These are phyloP conservation scores for Notocelia uddmanniana DNA, from an alignment of 2,888 invertebrate species.

Conservation along the genomic window DNA sequence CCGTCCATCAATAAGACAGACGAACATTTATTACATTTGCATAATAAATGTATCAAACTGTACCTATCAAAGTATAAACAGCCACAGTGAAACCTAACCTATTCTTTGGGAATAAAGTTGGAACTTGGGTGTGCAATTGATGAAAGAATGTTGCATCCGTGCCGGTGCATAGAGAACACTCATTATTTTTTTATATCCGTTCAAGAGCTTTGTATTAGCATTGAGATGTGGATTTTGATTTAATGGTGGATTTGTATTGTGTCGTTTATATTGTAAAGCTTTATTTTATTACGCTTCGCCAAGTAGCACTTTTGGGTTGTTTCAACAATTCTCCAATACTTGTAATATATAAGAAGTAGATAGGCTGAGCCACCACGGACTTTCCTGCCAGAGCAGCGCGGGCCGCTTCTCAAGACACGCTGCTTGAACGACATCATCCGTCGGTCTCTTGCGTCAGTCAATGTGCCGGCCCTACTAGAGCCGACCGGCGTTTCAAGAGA, in stretches of 20 bases:
- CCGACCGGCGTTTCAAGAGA: too few species aligned
- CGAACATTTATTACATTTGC: slow-evolving; percentile 34
- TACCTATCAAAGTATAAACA: slow-evolving; percentile 12
- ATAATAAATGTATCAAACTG: slow-evolving; percentile 45
- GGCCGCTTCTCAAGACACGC: too few species aligned
- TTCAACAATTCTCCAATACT: too few species aligned
- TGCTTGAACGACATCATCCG: too few species aligned
- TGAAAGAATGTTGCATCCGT: slow-evolving; percentile 32
- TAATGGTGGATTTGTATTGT: slow-evolving; percentile 5
- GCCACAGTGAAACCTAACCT: background rate
- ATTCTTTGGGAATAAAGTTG: background rate
- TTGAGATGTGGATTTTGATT: background rate
- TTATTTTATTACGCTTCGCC: too few species aligned
- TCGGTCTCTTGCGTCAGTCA: too few species aligned
- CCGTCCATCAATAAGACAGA: slow-evolving; percentile 39
- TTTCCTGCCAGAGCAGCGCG: too few species aligned
- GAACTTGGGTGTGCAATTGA: background rate
- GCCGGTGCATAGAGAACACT: slow-evolving; percentile 28
- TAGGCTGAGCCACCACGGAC: too few species aligned
- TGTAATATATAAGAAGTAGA: too few species aligned
- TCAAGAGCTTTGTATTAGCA: slow-evolving; percentile 12
- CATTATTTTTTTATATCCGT: slow-evolving; percentile 37
- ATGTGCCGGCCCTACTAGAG: too few species aligned
- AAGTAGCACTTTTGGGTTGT: too few species aligned
- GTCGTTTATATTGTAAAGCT: background rate